Percentiles rank a stretch among this genome's conserved stretches.
These are phyloP conservation scores for Chlamydotis undulata DNA, from an alignment of 2,113 vertebrate species.

Conservation along the genomic window DNA sequence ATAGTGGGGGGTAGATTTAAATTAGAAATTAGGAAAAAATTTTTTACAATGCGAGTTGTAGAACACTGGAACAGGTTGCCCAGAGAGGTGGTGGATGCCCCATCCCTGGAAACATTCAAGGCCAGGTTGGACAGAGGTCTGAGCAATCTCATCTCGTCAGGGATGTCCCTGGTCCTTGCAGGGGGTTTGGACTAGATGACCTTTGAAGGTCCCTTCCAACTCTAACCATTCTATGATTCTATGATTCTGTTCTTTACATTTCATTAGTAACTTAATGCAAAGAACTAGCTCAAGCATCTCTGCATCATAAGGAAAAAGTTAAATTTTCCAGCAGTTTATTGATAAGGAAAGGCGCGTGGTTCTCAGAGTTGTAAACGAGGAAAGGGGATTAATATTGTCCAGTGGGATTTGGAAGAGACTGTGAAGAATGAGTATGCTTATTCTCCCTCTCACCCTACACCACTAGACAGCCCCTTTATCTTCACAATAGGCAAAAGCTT, in stretches of 20 bases:
- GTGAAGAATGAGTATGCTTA: neutral
- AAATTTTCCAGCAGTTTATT: neutral
- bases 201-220: no score
- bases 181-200: no score
- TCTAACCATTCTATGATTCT: no score
- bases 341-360: neutral
- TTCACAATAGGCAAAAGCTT: neutral
- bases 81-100: no score
- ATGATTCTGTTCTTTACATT: neutral
- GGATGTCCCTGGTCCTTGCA: no score
- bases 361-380: neutral
- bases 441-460: neutral
- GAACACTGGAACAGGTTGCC: no score
- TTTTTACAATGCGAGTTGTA: no score
- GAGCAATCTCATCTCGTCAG: no score
- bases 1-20: no score
- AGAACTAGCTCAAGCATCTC: neutral
- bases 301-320: neutral
- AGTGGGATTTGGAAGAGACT: neutral
- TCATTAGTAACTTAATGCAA: neutral
- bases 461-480: neutral
- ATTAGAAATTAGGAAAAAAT: no score
- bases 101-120: no score
- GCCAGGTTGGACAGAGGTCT: no score
- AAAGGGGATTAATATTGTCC: neutral